Percentiles rank a stretch among this genome's conserved stretches.
Evolutionary conservation across 2,113 vertebrate genomes (phyloP).

Genomic region (Platichthys stellatus): DNA sequence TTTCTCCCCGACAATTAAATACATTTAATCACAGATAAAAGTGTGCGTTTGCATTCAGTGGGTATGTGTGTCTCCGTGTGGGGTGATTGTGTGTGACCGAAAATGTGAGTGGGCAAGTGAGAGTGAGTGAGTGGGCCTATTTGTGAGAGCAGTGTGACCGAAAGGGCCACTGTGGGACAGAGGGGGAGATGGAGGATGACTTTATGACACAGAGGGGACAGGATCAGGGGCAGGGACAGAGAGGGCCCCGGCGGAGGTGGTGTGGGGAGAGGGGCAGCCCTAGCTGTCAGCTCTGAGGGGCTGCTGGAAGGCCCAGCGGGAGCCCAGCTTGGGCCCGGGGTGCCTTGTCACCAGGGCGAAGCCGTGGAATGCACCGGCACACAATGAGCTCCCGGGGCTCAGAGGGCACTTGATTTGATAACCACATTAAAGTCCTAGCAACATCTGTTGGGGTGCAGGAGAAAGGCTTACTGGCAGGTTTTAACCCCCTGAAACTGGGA

Average conservation of each 20-base stretch:
- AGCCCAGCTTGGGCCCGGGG: conserved; percentile 81
- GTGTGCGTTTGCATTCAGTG: not conserved
- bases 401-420: conserved; percentile 96
- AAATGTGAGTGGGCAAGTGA: conserved; percentile 60
- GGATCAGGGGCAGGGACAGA: conserved; percentile 63
- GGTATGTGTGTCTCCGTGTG: not conserved
- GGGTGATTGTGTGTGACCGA: conserved; percentile 53
- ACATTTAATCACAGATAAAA: not conserved
- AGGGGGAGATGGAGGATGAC: conserved; percentile 68
- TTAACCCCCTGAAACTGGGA: conserved; percentile 92
- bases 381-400: conserved; percentile 90
- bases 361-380: conserved; percentile 87
- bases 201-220: conserved; percentile 77
- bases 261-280: conserved; percentile 50
- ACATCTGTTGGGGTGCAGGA: conserved; percentile 95
- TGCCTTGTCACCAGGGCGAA: conserved; percentile 91
- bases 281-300: conserved; percentile 81
- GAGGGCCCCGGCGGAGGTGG: conserved; percentile 58
- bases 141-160: conserved; percentile 56
- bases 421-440: conserved; percentile 97
- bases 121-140: conserved; percentile 39
- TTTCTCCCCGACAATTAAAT: not conserved
- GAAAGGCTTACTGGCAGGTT: conserved; percentile 93
- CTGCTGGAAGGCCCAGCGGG: conserved; percentile 82
- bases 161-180: conserved; percentile 69